These are phyloP conservation scores for Drosophila azteca DNA, from an alignment of 1,140 invertebrate genomes.

Conservation along the genomic window DNA sequence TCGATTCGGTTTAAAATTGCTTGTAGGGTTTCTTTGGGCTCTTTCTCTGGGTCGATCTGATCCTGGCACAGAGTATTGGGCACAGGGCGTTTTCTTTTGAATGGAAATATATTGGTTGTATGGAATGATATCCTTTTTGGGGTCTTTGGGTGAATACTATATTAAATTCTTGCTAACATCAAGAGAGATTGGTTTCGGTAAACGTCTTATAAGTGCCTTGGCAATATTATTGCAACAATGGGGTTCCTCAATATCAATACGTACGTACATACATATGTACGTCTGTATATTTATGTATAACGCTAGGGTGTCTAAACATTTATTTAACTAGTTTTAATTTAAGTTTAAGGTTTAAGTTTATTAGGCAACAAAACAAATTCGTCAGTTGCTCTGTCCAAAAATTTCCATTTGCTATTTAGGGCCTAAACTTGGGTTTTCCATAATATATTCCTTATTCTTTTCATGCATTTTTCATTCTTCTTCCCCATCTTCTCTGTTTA, in stretches of 20 bases:
- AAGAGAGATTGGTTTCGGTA: slow-evolving; percentile 47
- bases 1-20: too few relatives aligned
- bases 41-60: too few relatives aligned
- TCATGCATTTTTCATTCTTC: slow-evolving; percentile 21
- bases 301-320: slow-evolving; percentile 73
- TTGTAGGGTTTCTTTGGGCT: too few relatives aligned
- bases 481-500: slow-evolving; percentile 8
- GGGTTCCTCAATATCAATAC: slow-evolving; percentile 38
- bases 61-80: too few relatives aligned
- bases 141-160: slow-evolving; percentile 15
- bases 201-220: slow-evolving; percentile 41
- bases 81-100: slow-evolving; percentile 7
- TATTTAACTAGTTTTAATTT: slow-evolving; percentile 68
- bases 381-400: slow-evolving; percentile 51
- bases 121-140: slow-evolving; percentile 11
- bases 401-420: slow-evolving; percentile 19
- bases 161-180: slow-evolving; percentile 58
- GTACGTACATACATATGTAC: not conserved
- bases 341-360: slow-evolving; percentile 18
- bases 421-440: slow-evolving; percentile 26
- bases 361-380: slow-evolving; percentile 77
- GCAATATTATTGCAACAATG: slow-evolving; percentile 61
- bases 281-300: slow-evolving; percentile 44
- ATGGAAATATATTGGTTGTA: slow-evolving; percentile 13
- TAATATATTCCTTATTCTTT: slow-evolving; percentile 12